Evolutionary conservation across 2,888 invertebrate species (phyloP), one percentile per base, ranked within the genome.

Genomic region (Dusona sp.): DNA sequence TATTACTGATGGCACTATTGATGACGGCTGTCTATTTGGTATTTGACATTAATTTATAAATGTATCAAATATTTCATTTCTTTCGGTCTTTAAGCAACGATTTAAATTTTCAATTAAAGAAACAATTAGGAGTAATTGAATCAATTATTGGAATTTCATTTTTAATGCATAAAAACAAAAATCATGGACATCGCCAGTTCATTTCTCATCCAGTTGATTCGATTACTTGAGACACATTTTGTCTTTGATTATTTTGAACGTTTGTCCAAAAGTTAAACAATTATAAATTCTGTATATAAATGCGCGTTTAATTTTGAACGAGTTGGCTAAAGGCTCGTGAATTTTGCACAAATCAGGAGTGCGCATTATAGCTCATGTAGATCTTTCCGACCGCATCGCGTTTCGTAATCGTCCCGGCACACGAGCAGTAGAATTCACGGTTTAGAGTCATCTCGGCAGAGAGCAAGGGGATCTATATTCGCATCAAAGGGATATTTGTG

Each of bases 401-500:
- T 74, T 79, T 68, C 79, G 79, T 74, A 79, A 84, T 84, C 79
- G 79, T 54, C 74, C 68, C 22, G 38, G 64, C 51, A 74, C 61
- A 80, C 70, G 57, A 77, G 45, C 42, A 42, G 72, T 33, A 72
- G 85, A 81, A 73, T 85, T 78, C 81, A 78, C 81, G 48, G 54
- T 78, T 25, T 42, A 65, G 72, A 81, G 54, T 81, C 85, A 85
- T 81, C 36, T 68, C 68, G 22, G 13, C 16, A 29, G 29, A 54
- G 33, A 67, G 74, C 64, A 22, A 29, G 64, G 61, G 51, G 29
- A 29, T 29, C 29, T 77, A 70, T 36, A 74, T 75, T 72, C 45
- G 73, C 81, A 81, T 85, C 72, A 78, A 78, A 85, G 67, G 68
- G 65, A 80, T 65, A 80, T 80, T 61, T 78, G 65, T 77, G 54